These are phyloP conservation scores for Drosophila gunungcola DNA, from an alignment of 1,140 invertebrate species.

Conservation along the genomic window DNA sequence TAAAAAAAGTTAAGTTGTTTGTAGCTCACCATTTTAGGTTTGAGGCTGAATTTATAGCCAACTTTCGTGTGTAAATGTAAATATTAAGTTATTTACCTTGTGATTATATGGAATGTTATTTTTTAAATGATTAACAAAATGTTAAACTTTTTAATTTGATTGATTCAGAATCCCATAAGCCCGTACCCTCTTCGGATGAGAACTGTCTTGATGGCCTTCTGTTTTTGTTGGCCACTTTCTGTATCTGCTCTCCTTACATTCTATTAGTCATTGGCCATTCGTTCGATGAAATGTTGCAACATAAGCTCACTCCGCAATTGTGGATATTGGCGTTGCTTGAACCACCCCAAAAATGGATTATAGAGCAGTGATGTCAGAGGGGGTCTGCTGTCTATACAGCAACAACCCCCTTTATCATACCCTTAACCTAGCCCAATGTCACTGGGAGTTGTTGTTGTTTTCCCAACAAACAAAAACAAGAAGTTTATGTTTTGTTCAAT, in stretches of 20 bases:
- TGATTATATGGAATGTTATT: too few relatives aligned
- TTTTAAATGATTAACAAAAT: too few relatives aligned
- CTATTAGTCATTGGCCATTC: constrained; percentile 69
- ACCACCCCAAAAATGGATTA: constrained; percentile 30
- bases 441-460: constrained; percentile 30
- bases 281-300: constrained; percentile 60
- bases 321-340: constrained; percentile 4
- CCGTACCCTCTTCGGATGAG: constrained; percentile 11
- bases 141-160: neutral
- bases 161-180: neutral
- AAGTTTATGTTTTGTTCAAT: constrained; percentile 32
- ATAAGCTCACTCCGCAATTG: constrained; percentile 33
- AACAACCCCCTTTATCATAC: neutral
- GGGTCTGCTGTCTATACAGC: constrained; percentile 11
- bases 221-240: constrained; percentile 11
- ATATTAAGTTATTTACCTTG: too few relatives aligned
- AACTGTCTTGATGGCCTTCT: constrained; percentile 14
- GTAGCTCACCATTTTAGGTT: too few relatives aligned
- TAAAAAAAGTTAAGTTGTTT: too few relatives aligned
- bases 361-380: constrained; percentile 49
- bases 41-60: too few relatives aligned
- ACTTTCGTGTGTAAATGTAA: too few relatives aligned
- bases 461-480: constrained; percentile 18
- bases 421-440: constrained; percentile 50
- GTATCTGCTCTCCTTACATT: constrained; percentile 6